Base-by-base conservation (phyloP, 1,140 invertebrate genomes). In the Euwallacea similis region DNA sequence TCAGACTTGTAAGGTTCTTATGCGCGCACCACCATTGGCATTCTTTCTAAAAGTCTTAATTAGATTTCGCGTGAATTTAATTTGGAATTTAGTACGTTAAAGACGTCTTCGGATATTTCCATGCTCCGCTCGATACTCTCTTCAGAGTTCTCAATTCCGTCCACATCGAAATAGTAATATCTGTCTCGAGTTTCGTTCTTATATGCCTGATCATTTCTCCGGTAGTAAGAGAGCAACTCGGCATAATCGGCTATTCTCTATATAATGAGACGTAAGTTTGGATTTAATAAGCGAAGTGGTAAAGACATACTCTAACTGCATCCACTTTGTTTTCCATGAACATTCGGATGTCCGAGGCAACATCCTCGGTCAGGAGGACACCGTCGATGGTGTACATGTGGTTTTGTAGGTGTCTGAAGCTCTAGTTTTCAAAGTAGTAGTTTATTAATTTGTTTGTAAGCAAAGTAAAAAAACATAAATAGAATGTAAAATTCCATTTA, bases 201-300 rank as follows among this genome's bases (percentile, higher is more conserved):
- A 58, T 65, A 74, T 0, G n/a, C 21, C 7, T 62, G 54, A 50
- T 76, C 65, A 10, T 72, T 56, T 66, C 75, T 79, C 56, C 80
- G 60, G 70, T 80, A 66, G 42, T 74, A 77, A 0, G 78, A 77
- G 13, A 81, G 47, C 21, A 76, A 72, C 69, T 81, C 80, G 2
- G 79, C 79, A 66, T 77, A 75, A 43, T 78, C 74, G 0, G 76
- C 75, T 11, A 80, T 80, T 72, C 70, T 73, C 79, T 80, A 33
- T 33, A 4, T 33, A 4, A 33, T 33, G 21, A 4, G 21, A 4
- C 21, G 21, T 33, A 4, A 33, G 21, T 33, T 33, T 33, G 21
- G 21, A 4, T 33, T 33, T 33, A 33, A 33, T 33, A n/a, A n/a
- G n/a, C n/a, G 15, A 53, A 0, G 15, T 6, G 15, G 3, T n/a